These are phyloP conservation scores for Xanthia icteritia DNA, from an alignment of 2,888 invertebrate genomes.

Conservation along the genomic window DNA sequence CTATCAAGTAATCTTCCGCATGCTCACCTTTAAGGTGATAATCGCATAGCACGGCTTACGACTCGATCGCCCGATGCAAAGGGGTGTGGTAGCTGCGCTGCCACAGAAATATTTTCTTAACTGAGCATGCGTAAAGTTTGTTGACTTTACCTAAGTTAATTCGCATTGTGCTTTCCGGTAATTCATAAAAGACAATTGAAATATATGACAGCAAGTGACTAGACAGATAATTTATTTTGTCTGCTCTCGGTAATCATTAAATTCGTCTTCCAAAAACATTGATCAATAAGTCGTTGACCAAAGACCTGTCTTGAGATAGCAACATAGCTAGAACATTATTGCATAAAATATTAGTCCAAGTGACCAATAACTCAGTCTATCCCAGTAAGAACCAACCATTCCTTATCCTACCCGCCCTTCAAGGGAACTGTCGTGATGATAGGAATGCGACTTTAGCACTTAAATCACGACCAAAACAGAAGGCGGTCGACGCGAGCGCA, in stretches of 20 bases:
- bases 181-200: background rate
- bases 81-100: too few species aligned
- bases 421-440: conserved; percentile 28
- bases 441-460: conserved; percentile 61
- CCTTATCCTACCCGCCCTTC: conserved; percentile 23
- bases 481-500: conserved; percentile 51
- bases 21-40: too few species aligned
- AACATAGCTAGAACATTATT: background rate
- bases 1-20: too few species aligned
- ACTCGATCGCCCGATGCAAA: too few species aligned
- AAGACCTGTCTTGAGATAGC: background rate
- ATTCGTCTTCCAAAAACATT: background rate
- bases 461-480: conserved; percentile 57
- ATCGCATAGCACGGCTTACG: too few species aligned
- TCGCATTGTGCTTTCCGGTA: background rate
- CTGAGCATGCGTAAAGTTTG: too few species aligned
- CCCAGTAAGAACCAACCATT: conserved; percentile 13
- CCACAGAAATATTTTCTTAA: too few species aligned
- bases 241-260: too few species aligned
- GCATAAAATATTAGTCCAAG: background rate
- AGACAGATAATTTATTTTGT: background rate
- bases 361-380: conserved; percentile 17
- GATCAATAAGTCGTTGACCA: background rate
- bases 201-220: background rate
- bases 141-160: too few species aligned